Evolutionary conservation across 2,888 invertebrate species (phyloP), one percentile per base, ranked within the genome.

Genomic region (Drosophila prolongata): DNA sequence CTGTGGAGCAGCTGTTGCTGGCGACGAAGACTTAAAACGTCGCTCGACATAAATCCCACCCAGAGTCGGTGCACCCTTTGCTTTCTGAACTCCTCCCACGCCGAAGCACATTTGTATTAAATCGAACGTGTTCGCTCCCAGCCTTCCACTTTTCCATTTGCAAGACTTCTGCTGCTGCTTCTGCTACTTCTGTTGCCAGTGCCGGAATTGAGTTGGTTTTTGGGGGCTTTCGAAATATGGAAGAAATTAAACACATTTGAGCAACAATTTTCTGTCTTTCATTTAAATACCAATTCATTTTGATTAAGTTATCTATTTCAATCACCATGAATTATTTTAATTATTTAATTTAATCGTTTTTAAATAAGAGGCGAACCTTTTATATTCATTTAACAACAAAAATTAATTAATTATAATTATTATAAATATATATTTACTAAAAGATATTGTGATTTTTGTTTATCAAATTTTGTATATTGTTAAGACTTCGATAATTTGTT

Each of bases 51-150:
- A 76, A 79, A 77, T 81, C 73, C 80, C 67, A 66, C 55, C 61
- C 73, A 40, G 19, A 24, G 37, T 38, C 37, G 24, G 34, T 34
- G 47, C 19, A 14, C 30, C 57, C 55, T 8, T 35, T 16, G 27
- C 35, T 19, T 37, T 38, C 19, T 58, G 16, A 43, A 47, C 35
- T 53, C 19, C 27, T 8, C 30, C 30, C 46, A 50, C 60, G 62
- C 80, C 79, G 70, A 71, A 73, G 80, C 80, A 78, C 88, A 83
- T 83, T 88, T 86, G 88, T 83, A 88, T 88, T 88, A 76, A 76
- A 76, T 76, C 76, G 89, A 84, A 84, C 89, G 82, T 87, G 89
- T 86, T 86, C 42, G 57, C 69, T 54, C 42, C 43, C 60, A 44
- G 43, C 69, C 70, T 67, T 54, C 58, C 54, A 64, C 71, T 74